phyloP scores from a whole-genome alignment of 2,113 vertebrate genomes.

The Sturnira hondurensis region DNA sequence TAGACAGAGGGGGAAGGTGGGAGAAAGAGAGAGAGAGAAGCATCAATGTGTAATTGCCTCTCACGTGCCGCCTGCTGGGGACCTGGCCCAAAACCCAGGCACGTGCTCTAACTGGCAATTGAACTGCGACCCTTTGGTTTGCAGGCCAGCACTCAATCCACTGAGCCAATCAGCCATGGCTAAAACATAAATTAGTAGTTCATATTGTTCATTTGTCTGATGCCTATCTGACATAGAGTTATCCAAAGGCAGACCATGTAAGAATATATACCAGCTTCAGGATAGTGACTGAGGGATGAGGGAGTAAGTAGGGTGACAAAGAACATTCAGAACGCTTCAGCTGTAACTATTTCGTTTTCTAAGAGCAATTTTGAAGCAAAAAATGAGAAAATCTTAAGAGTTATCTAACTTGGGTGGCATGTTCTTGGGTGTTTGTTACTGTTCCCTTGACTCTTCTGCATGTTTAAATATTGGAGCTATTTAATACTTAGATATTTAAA shows the following conservation, averaged over 20 bases:
- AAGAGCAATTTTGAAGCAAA: neutral
- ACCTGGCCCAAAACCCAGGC: too few relatives aligned
- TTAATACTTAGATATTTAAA: conserved; percentile 16
- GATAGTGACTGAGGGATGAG: neutral
- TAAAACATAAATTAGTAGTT: neutral
- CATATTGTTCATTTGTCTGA: neutral
- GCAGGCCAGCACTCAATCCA: too few relatives aligned
- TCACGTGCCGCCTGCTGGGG: too few relatives aligned
- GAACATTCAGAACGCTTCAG: neutral
- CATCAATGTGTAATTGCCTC: too few relatives aligned
- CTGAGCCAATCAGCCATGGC: too few relatives aligned
- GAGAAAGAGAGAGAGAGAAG: too few relatives aligned
- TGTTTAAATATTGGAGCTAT: neutral
- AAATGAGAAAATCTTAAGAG: neutral
- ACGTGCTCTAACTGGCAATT: too few relatives aligned
- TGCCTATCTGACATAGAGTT: neutral
- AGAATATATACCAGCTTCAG: neutral
- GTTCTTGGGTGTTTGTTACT: neutral
- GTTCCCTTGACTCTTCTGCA: neutral
- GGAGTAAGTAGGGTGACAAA: neutral
- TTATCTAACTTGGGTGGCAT: neutral
- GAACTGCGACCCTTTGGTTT: too few relatives aligned
- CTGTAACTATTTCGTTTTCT: neutral
- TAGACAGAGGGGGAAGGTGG: too few relatives aligned
- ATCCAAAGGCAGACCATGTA: neutral